Evolutionary conservation across 64 coral and sea anemone genomes (phyloP), one percentile per base, ranked within the genome.

Genomic region (Actinia tenebrosa): DNA sequence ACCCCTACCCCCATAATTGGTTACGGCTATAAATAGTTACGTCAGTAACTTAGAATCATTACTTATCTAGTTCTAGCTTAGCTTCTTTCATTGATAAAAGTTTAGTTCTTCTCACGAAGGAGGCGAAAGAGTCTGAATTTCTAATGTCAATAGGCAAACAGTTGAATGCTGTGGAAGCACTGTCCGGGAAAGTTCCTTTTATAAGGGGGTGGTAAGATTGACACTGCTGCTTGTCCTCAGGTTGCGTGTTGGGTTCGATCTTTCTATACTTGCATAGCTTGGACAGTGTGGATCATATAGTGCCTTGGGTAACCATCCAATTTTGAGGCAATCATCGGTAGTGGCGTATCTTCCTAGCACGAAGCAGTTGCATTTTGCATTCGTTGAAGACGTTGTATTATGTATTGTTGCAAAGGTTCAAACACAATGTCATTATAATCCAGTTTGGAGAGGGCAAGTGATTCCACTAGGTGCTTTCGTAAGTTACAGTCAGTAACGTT

Each of bases 251-350:
- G 88, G 60, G 71, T 44, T 84, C 3, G 47, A 23, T 45, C 30
- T 23, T 50, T 89, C 60, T 71, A 84, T 30, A 42, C 53, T 47
- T 54, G 83, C 79, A 69, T 84, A 84, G 56, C 56, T 46, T 56
- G 88, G 88, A 56, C 79, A 83, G 62, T 47, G 25, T 63, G 45
- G 79, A 89, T 53, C 20, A 22, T 84, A 44, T 50, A 89, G 66
- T 45, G 88, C 60, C 68, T 89, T 89, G 20, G 91, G 91, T 60
- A 92, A 80, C 80, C 80, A 92, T 71, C 64, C 30, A 44, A 92
- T 50, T 82, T 89, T 60, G 75, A 58, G 4, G 61, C 61, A 64
- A 18, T 64, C 61, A 64, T 14, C 16, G 19, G 19, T 64, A 20
- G 61, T 64, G 16, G 61, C 72, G 26, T 84, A 84, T 53, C 52